phyloP scores from a whole-genome alignment of 2,797 vertebrate genomes.

The Pygocentrus nattereri region DNA sequence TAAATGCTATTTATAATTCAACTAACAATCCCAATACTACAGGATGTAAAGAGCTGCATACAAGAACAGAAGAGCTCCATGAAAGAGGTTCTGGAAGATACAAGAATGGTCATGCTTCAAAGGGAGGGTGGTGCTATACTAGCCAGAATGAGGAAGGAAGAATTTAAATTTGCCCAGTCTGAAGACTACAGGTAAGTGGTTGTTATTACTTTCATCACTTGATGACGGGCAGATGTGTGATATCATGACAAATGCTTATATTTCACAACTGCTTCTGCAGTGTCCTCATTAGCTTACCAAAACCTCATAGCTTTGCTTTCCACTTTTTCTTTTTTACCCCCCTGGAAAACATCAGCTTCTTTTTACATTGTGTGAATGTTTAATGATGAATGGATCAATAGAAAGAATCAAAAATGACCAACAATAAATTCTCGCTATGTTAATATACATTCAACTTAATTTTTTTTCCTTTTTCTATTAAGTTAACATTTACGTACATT shows the following conservation, averaged over 20 bases:
- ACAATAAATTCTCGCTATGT: no score
- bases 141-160: constrained; percentile 84
- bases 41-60: constrained; percentile 84
- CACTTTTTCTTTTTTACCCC: no score
- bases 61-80: constrained; percentile 86
- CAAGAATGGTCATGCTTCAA: constrained; percentile 84
- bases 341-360: no score
- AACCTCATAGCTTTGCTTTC: no score
- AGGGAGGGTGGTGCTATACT: constrained; percentile 87
- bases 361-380: no score
- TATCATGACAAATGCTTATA: background rate
- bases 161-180: constrained; percentile 77
- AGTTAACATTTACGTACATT: background rate
- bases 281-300: no score
- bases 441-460: no score
- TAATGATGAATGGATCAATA: no score
- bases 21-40: constrained; percentile 5
- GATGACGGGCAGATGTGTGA: background rate
- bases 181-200: constrained; percentile 79
- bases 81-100: constrained; percentile 86
- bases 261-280: background rate
- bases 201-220: background rate
- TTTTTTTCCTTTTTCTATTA: background rate
- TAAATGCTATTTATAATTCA: background rate
- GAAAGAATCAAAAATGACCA: no score